Evolutionary conservation across 64 coral and sea anemone species (phyloP).

Genomic region (Actinia equina): DNA sequence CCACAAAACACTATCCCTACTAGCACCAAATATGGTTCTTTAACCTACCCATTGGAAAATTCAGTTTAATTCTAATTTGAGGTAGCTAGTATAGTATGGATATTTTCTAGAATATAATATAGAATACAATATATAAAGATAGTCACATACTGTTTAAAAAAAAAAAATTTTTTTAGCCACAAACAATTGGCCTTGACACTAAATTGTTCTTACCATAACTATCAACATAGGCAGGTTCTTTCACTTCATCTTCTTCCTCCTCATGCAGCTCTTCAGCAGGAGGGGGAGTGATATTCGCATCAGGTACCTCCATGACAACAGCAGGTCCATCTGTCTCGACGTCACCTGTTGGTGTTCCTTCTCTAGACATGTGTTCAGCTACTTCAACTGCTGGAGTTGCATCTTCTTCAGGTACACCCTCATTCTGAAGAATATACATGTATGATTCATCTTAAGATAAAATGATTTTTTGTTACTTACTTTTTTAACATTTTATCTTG

Average conservation of each 20-base stretch:
- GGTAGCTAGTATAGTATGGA: too few relatives aligned
- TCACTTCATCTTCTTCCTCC: background rate
- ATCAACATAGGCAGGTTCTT: background rate
- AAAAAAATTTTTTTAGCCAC: too few relatives aligned
- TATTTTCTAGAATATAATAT: too few relatives aligned
- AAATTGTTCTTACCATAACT: background rate
- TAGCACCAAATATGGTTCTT: too few relatives aligned
- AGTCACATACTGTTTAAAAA: too few relatives aligned
- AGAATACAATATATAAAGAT: too few relatives aligned
- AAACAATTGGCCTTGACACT: too few relatives aligned
- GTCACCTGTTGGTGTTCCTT: conserved; percentile 61
- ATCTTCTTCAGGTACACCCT: conserved; percentile 72
- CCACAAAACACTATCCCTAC: too few relatives aligned
- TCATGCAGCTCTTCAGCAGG: conserved; percentile 47
- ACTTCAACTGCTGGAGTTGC: conserved; percentile 65
- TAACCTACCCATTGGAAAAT: too few relatives aligned
- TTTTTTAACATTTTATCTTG: too few relatives aligned
- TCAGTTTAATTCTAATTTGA: too few relatives aligned
- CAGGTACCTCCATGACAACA: conserved; percentile 36
- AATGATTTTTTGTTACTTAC: too few relatives aligned
- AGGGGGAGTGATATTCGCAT: conserved; percentile 73
- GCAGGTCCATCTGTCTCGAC: background rate
- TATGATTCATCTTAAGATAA: background rate
- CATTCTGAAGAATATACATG: conserved; percentile 77
- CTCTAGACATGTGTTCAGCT: conserved; percentile 69